These are phyloP conservation scores for Saguinus midas DNA, from an alignment of 2,113 vertebrate species.

Conservation along the genomic window DNA sequence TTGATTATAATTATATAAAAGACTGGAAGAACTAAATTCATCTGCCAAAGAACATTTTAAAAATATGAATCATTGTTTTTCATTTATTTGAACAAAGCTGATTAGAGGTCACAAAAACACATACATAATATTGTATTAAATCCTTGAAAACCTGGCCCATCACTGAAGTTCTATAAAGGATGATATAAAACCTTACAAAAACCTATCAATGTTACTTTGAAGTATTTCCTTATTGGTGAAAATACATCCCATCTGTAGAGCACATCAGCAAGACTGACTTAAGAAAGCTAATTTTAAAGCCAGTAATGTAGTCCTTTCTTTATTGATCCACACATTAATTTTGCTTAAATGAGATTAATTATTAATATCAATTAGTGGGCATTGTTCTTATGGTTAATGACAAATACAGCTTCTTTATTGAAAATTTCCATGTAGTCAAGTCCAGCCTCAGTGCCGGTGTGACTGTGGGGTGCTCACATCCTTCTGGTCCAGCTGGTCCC, in stretches of 20 bases:
- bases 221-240: slow-evolving; percentile 61
- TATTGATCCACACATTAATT: neutral
- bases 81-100: slow-evolving; percentile 46
- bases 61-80: slow-evolving; percentile 32
- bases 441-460: neutral
- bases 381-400: neutral
- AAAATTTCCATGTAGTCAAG: neutral
- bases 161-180: slow-evolving; percentile 8
- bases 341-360: neutral
- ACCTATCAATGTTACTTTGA: slow-evolving; percentile 47
- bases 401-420: neutral
- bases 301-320: neutral
- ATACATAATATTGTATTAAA: slow-evolving; percentile 32
- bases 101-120: neutral
- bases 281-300: slow-evolving; percentile 55
- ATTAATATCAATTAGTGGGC: neutral
- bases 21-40: slow-evolving; percentile 12
- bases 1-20: slow-evolving; percentile 14
- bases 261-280: neutral
- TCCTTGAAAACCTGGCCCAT: slow-evolving; percentile 25
- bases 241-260: slow-evolving; percentile 59
- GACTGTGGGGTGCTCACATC: neutral
- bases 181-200: slow-evolving; percentile 46
- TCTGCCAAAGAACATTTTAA: slow-evolving; percentile 8
- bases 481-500: neutral